Conservation (phyloP, 1,140 invertebrate species). For the Megathymus violae region DNA sequence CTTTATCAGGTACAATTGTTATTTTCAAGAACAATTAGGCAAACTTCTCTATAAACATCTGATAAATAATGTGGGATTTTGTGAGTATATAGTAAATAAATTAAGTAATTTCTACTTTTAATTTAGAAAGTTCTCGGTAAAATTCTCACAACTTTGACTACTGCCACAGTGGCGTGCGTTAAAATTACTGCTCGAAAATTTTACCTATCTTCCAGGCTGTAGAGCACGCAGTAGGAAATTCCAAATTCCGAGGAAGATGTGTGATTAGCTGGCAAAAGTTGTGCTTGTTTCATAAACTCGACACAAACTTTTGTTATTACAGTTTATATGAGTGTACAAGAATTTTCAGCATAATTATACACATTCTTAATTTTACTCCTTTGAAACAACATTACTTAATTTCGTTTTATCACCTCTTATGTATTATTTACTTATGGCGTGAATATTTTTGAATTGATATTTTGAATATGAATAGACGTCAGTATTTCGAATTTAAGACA, state of each 20-base stretch:
- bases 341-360: conserved; percentile 60
- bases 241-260: conserved; percentile 49
- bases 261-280: conserved; percentile 65
- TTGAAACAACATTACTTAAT: conserved; percentile 14
- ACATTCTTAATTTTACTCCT: conserved; percentile 46
- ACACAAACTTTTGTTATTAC: conserved; percentile 64
- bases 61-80: conserved; percentile 19
- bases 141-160: conserved; percentile 27
- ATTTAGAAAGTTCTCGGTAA: conserved; percentile 28
- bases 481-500: too few species aligned
- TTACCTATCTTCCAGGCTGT: conserved; percentile 4
- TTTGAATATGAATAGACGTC: too few species aligned
- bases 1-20: conserved; percentile 7
- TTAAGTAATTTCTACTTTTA: conserved; percentile 31
- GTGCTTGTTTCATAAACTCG: conserved; percentile 53
- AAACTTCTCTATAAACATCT: conserved; percentile 8
- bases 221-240: conserved; percentile 34
- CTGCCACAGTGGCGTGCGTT: conserved; percentile 24
- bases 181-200: conserved; percentile 24
- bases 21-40: conserved; percentile 9
- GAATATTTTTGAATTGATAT: too few species aligned
- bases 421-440: too few species aligned
- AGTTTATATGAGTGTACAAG: conserved; percentile 51
- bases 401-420: too few species aligned
- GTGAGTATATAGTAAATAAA: conserved; percentile 24